Conservation (phyloP, 1,140 invertebrate species). For the Leptinotarsa lineolata region DNA sequence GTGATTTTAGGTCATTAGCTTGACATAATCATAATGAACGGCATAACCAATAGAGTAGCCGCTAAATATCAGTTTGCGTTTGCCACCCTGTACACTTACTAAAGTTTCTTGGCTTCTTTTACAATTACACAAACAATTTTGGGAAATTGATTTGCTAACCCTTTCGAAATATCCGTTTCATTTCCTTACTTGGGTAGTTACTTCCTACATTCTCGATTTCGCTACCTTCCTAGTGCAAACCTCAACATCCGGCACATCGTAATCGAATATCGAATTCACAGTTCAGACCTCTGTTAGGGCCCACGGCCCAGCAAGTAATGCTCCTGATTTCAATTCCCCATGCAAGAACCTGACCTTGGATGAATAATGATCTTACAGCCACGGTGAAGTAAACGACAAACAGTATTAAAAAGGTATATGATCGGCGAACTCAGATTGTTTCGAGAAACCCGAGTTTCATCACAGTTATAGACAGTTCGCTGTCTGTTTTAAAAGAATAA, state of each 20-base stretch:
- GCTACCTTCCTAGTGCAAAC: background rate
- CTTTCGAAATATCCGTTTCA: no score
- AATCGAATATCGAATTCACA: background rate
- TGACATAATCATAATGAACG: no score
- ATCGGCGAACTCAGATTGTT: background rate
- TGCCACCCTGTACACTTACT: no score
- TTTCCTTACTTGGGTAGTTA: no score
- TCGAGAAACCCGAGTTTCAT: background rate
- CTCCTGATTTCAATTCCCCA: slow-evolving; percentile 16
- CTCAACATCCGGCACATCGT: background rate
- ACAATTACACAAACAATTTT: no score
- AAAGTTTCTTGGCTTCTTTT: no score
- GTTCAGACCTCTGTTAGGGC: background rate
- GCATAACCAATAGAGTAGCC: no score
- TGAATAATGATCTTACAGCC: slow-evolving; percentile 20
- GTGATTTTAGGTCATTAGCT: no score
- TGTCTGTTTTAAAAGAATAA: slow-evolving; percentile 2
- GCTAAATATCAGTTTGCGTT: no score
- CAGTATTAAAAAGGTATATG: slow-evolving; percentile 24
- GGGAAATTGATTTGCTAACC: no score
- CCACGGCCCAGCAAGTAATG: background rate
- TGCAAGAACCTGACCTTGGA: slow-evolving; percentile 27
- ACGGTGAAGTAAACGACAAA: slow-evolving; percentile 21
- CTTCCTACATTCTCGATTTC: no score
- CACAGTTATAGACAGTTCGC: background rate